Evolutionary conservation across 1,140 invertebrate species (phyloP).

Genomic region (roundworm (Caenorhabditis elegans)): WBcel235 BX284602.5:11490001-11490500

Average conservation of each 20-base stretch:
- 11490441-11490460: conserved; percentile 72
- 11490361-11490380: conserved; percentile 82
- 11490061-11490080: conserved; percentile 93
- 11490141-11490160: conserved; percentile 91
- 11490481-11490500: conserved; percentile 72
- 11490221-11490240: conserved; percentile 96
- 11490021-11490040: conserved; percentile 89
- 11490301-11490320: neutral
- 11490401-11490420: conserved; percentile 70
- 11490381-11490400: conserved; percentile 72
- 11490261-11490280: conserved; percentile 75
- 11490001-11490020: conserved; percentile 84
- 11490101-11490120: conserved; percentile 77
- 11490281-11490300: conserved; percentile 65
- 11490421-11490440: conserved; percentile 70
- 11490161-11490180: conserved; percentile 85
- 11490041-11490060: conserved; percentile 95
- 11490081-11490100: conserved; percentile 84
- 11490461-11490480: conserved; percentile 67
- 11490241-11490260: conserved; percentile 94
- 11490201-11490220: conserved; percentile 80
- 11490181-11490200: conserved; percentile 77
- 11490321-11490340: conserved; percentile 69
- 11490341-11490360: conserved; percentile 83
- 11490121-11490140: conserved; percentile 85